Percentiles rank a stretch among this genome's conserved stretches.
phyloP scores from a whole-genome alignment of 2,888 invertebrate species.

The Torymus texanus region DNA sequence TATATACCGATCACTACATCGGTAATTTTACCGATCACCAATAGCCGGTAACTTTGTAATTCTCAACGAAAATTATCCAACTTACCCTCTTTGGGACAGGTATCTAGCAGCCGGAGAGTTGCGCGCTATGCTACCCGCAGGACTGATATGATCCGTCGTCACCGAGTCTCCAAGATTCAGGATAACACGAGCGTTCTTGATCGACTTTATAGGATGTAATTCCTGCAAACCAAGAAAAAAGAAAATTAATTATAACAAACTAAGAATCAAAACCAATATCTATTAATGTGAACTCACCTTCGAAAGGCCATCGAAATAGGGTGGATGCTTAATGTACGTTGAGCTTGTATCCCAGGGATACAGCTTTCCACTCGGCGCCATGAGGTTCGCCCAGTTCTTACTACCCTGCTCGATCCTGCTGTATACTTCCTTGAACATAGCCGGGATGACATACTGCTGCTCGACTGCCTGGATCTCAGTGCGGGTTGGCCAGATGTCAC shows the following conservation, averaged over 20 bases:
- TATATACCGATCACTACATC: too few species aligned
- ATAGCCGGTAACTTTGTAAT: too few species aligned
- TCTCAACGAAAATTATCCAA: slow-evolving; percentile 49
- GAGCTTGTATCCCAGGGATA: slow-evolving; percentile 94
- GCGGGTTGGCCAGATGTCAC: slow-evolving; percentile 97
- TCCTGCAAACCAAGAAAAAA: slow-evolving; percentile 73
- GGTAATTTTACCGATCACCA: too few species aligned
- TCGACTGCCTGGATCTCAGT: slow-evolving; percentile 93
- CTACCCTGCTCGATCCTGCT: slow-evolving; percentile 90
- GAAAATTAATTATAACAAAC: too few species aligned
- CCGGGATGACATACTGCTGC: slow-evolving; percentile 91
- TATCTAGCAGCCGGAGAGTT: slow-evolving; percentile 94
- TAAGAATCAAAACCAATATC: neutral
- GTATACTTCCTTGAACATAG: slow-evolving; percentile 97
- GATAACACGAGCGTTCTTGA: slow-evolving; percentile 87
- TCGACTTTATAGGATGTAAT: slow-evolving; percentile 79
- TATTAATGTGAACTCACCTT: slow-evolving; percentile 65
- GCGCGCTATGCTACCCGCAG: slow-evolving; percentile 97
- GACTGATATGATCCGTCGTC: slow-evolving; percentile 99
- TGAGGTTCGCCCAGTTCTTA: slow-evolving; percentile 87
- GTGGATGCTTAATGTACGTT: slow-evolving; percentile 97
- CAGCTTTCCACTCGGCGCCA: slow-evolving; percentile 86
- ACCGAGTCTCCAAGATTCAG: slow-evolving; percentile 96
- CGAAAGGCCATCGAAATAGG: slow-evolving; percentile 93
- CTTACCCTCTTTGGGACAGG: slow-evolving; percentile 83